These are phyloP conservation scores for Cardiocondyla obscurior DNA, from an alignment of 1,140 invertebrate species.

Conservation along the genomic window DNA sequence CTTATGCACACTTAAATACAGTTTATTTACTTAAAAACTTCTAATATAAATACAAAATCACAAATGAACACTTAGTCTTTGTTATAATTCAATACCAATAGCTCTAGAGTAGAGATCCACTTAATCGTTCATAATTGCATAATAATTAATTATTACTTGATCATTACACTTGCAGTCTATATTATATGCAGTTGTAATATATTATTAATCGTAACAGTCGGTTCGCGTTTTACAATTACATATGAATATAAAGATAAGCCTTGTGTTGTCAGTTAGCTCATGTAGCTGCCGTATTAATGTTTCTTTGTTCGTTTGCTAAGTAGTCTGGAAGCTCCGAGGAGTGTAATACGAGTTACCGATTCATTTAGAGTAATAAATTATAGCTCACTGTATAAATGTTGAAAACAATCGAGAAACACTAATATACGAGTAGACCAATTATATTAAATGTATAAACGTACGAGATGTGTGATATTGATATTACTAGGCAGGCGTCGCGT, in stretches of 20 bases:
- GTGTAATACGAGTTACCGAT: constrained; percentile 65
- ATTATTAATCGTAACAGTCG: constrained; percentile 76
- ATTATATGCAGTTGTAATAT: constrained; percentile 78
- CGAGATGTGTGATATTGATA: constrained; percentile 78
- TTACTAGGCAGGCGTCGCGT: constrained; percentile 81
- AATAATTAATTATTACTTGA: constrained; percentile 81
- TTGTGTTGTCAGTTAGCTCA: constrained; percentile 74
- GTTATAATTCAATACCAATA: constrained; percentile 80
- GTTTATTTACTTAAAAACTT: constrained; percentile 84
- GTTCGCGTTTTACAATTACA: constrained; percentile 76
- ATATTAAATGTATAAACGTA: constrained; percentile 83
- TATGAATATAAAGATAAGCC: constrained; percentile 78
- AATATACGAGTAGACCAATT: constrained; percentile 81
- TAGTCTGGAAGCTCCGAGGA: constrained; percentile 77
- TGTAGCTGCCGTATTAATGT: constrained; percentile 73
- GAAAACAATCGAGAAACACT: constrained; percentile 81
- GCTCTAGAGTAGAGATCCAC: constrained; percentile 73
- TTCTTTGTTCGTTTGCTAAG: constrained; percentile 64
- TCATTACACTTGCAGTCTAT: constrained; percentile 82
- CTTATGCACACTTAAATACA: constrained; percentile 83
- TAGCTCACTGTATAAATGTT: constrained; percentile 73
- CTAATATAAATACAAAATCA: constrained; percentile 85
- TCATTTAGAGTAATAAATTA: constrained; percentile 79
- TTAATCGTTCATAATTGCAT: constrained; percentile 80
- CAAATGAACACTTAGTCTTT: constrained; percentile 84